Evolutionary conservation across 2,113 vertebrate genomes (phyloP).

Genomic region (Ia io): DNA sequence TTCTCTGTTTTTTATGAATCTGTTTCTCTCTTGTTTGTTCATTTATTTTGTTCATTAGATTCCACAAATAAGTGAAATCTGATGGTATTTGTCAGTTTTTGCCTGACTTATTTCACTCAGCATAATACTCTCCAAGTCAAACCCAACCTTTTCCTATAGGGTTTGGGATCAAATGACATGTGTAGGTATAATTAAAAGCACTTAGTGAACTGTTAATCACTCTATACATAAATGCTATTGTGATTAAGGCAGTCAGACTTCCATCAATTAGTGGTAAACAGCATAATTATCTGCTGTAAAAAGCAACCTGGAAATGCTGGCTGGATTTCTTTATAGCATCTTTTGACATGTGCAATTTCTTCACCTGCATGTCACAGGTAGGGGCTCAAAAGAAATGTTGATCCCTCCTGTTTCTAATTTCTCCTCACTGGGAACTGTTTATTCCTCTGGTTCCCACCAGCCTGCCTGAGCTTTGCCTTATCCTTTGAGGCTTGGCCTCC

Average conservation of each 20-base stretch:
- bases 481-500: background rate
- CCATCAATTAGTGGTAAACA: slow-evolving; percentile 31
- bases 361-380: background rate
- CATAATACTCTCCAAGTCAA: background rate
- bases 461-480: background rate
- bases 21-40: background rate
- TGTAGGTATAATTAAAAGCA: slow-evolving; percentile 26
- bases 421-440: background rate
- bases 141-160: background rate
- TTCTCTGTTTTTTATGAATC: background rate
- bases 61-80: background rate
- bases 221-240: slow-evolving; percentile 7
- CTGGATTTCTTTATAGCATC: background rate
- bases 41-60: background rate
- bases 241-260: background rate
- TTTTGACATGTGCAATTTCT: background rate
- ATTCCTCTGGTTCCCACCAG: background rate
- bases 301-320: background rate
- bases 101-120: background rate
- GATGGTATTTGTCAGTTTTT: background rate
- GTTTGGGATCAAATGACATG: slow-evolving; percentile 35
- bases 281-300: background rate
- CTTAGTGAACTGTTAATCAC: slow-evolving; percentile 3
- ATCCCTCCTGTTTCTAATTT: background rate
- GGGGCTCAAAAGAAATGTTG: background rate